Conservation (phyloP, 2,888 invertebrate species). For the Drosophila leonis region DNA sequence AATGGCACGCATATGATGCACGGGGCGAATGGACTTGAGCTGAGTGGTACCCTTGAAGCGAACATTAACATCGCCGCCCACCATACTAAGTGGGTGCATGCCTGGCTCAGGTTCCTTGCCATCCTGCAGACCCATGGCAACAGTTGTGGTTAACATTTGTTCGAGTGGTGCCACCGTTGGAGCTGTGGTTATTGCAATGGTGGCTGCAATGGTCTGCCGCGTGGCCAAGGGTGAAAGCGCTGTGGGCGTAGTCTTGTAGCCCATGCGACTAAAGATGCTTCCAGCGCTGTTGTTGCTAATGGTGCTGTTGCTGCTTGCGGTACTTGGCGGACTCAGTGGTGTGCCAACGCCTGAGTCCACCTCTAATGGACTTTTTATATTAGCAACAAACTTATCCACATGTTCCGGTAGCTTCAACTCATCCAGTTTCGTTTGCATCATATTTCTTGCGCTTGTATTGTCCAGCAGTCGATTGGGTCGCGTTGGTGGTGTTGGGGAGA, state of each 20-base stretch:
- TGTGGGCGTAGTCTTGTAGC: constrained; percentile 81
- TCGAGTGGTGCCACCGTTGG: constrained; percentile 44
- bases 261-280: constrained; percentile 83
- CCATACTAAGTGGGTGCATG: constrained; percentile 91
- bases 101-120: constrained; percentile 32
- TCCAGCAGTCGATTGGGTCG: constrained; percentile 82
- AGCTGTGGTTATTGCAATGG: constrained; percentile 57
- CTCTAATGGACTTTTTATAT: constrained; percentile 83
- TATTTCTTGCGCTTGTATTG: constrained; percentile 62
- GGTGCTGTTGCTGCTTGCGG: constrained; percentile 76
- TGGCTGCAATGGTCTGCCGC: constrained; percentile 59
- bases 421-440: constrained; percentile 76
- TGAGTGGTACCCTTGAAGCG: constrained; percentile 93
- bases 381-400: constrained; percentile 82
- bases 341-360: constrained; percentile 89
- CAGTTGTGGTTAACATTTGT: constrained; percentile 34
- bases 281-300: constrained; percentile 59
- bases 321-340: constrained; percentile 87
- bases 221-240: constrained; percentile 77
- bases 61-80: constrained; percentile 90
- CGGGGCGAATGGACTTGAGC: constrained; percentile 90
- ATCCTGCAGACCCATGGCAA: constrained; percentile 29
- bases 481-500: constrained; percentile 53
- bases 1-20: constrained; percentile 82
- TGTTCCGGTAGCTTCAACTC: constrained; percentile 83